Percentiles rank a stretch among this genome's conserved stretches.
phyloP scores from a whole-genome alignment of 2,113 vertebrate genomes.

The Heteronetta atricapilla region DNA sequence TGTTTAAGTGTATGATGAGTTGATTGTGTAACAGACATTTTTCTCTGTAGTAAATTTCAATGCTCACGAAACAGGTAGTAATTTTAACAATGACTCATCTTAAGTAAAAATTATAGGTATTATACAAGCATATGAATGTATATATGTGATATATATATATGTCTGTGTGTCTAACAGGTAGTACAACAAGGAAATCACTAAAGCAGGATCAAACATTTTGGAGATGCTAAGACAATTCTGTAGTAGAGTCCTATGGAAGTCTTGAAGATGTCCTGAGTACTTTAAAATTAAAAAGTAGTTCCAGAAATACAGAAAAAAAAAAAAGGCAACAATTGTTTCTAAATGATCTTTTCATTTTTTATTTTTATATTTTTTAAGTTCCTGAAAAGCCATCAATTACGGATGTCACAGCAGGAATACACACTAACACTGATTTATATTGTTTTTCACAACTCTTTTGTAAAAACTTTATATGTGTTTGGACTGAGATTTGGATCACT shows the following conservation, averaged over 20 bases:
- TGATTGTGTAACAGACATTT: neutral
- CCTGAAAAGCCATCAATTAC: neutral
- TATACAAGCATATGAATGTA: fast-evolving
- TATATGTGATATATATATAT: neutral
- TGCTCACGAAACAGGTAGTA: neutral
- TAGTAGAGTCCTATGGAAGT: neutral
- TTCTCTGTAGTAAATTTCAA: neutral
- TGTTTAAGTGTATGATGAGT: neutral
- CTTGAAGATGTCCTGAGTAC: neutral
- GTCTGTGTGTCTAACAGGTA: neutral
- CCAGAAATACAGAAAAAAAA: neutral
- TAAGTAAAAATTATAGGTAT: conserved; percentile 10
- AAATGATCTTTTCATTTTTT: neutral
- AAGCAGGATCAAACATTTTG: neutral
- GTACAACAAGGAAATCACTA: neutral
- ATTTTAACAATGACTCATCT: neutral
- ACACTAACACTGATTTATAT: neutral
- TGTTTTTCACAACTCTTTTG: neutral
- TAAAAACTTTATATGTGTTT: neutral
- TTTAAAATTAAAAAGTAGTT: neutral
- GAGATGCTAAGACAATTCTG: neutral
- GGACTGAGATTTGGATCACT: neutral
- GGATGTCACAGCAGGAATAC: neutral
- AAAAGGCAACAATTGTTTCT: neutral
- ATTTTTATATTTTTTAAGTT: neutral